Conservation (phyloP, 2,888 invertebrate species). For the Eristalinus sepulchralis region DNA sequence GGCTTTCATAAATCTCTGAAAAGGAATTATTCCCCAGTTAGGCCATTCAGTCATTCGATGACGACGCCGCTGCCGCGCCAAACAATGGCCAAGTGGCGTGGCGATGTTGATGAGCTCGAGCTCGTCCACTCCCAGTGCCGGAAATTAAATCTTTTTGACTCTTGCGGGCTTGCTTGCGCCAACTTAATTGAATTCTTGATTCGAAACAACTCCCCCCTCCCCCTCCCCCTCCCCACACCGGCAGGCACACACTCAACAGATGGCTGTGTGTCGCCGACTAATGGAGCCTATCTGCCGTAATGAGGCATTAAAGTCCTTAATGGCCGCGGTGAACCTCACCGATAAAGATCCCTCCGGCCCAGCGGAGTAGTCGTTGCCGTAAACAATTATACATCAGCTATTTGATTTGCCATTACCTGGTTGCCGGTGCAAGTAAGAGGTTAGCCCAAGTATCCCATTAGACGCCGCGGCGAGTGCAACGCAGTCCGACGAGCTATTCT, state of each 20-base stretch:
- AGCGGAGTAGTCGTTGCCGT: background rate
- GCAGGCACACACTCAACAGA: slow-evolving; percentile 29
- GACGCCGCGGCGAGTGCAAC: background rate
- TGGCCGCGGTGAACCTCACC: slow-evolving; percentile 7
- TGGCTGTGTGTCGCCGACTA: slow-evolving; percentile 19
- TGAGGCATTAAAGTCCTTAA: slow-evolving; percentile 47
- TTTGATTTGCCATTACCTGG: background rate
- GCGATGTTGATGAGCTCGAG: background rate
- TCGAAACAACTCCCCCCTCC: background rate
- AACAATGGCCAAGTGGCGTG: background rate
- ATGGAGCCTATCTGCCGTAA: slow-evolving; percentile 30
- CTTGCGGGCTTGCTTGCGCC: background rate
- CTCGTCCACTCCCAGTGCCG: slow-evolving; percentile 8
- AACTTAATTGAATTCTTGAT: slow-evolving; percentile 50
- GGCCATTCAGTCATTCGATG: background rate
- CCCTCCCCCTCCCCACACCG: background rate
- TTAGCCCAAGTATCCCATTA: slow-evolving; percentile 18
- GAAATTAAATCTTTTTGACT: slow-evolving; percentile 59
- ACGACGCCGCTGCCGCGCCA: background rate
- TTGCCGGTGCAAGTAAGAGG: slow-evolving; percentile 11
- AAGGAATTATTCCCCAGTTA: slow-evolving; percentile 54
- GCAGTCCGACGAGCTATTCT: background rate
- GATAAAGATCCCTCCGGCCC: background rate
- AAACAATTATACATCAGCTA: slow-evolving; percentile 29
- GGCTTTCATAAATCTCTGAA: slow-evolving; percentile 60